Evolutionary conservation across 2,888 invertebrate genomes (phyloP).

Genomic region (Camptogramma bilineatum): DNA sequence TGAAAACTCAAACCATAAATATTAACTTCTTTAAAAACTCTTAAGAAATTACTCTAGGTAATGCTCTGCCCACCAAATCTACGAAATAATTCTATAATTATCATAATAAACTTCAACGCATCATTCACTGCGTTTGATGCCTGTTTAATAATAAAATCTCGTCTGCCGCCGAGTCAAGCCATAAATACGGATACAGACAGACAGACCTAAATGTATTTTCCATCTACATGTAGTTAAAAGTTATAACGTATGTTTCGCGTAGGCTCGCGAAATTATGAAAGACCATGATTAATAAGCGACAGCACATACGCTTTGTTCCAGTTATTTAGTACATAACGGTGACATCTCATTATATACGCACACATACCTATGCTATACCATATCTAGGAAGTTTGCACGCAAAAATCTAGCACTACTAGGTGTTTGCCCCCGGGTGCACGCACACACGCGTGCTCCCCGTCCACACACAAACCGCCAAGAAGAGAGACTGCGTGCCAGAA

Average conservation of each 20-base stretch:
- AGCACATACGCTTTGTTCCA: constrained; percentile 73
- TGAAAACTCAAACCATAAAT: too few species aligned
- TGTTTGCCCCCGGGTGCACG: constrained; percentile 70
- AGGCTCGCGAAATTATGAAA: constrained; percentile 61
- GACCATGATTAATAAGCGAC: constrained; percentile 80
- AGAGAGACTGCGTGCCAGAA: constrained; percentile 78
- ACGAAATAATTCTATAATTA: neutral
- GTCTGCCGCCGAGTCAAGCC: constrained; percentile 9
- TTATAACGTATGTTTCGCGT: constrained; percentile 34
- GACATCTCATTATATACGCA: constrained; percentile 81
- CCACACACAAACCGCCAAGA: constrained; percentile 59
- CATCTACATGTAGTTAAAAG: constrained; percentile 40
- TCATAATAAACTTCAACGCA: neutral
- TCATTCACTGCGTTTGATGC: neutral
- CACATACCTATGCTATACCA: constrained; percentile 60
- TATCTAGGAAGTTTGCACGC: constrained; percentile 83
- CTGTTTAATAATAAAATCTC: constrained; percentile 2
- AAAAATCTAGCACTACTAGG: constrained; percentile 82
- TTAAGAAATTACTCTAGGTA: too few species aligned
- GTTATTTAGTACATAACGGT: constrained; percentile 76
- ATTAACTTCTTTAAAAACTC: too few species aligned
- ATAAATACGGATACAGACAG: constrained; percentile 16
- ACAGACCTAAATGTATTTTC: constrained; percentile 30
- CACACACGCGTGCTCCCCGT: constrained; percentile 50
- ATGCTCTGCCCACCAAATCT: neutral